phyloP scores from a whole-genome alignment of 35 echinoderm and acorn worm species.

The Lytechinus variegatus region DNA sequence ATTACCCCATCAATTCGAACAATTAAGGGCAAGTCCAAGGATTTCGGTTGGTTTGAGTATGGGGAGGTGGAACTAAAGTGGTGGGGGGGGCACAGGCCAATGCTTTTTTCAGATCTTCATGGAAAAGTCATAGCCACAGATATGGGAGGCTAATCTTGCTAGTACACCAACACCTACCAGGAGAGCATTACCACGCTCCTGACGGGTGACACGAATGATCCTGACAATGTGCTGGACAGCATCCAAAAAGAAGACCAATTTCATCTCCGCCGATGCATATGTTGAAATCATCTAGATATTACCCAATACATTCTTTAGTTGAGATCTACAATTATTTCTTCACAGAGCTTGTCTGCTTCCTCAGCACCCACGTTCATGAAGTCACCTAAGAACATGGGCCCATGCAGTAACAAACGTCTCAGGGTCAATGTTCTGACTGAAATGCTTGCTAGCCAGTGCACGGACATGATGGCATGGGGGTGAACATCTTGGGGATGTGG shows the following conservation, averaged over 20 bases:
- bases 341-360: slow-evolving; percentile 73
- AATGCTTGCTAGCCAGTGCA: slow-evolving; percentile 96
- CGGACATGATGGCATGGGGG: slow-evolving; percentile 92
- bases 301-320: slow-evolving; percentile 75
- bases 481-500: not conserved
- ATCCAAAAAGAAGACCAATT: slow-evolving; percentile 96
- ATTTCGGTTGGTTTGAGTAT: no score
- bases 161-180: slow-evolving; percentile 95
- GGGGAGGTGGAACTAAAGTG: no score
- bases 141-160: slow-evolving; percentile 90
- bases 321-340: slow-evolving; percentile 88
- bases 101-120: slow-evolving; percentile 87
- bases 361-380: slow-evolving; percentile 99
- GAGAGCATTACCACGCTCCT: slow-evolving; percentile 94
- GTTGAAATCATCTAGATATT: slow-evolving; percentile 98
- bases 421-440: slow-evolving; percentile 81
- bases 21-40: no score
- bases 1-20: no score
- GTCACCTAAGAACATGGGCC: slow-evolving; percentile 97
- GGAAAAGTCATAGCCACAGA: slow-evolving; percentile 92
- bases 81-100: no score
- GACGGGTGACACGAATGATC: slow-evolving; percentile 95
- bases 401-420: slow-evolving; percentile 83
- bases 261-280: slow-evolving; percentile 97
- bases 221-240: slow-evolving; percentile 90